Evolutionary conservation across 1,140 invertebrate genomes (phyloP).

Genomic region (Lasioglossum baleicum): DNA sequence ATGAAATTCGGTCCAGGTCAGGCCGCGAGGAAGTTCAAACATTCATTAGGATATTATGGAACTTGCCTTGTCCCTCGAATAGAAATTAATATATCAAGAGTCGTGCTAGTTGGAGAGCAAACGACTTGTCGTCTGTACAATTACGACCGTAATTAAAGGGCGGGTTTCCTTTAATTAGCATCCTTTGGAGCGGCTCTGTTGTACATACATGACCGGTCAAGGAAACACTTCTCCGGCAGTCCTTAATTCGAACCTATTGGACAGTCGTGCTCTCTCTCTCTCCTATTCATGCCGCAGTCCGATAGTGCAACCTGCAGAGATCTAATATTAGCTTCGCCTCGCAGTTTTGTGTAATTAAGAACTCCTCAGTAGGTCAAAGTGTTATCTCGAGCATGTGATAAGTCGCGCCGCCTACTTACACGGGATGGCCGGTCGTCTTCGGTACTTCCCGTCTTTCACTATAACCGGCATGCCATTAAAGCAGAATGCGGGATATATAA

Average conservation of each 20-base stretch:
- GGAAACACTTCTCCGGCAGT: neutral
- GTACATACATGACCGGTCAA: neutral
- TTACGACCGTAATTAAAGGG: neutral
- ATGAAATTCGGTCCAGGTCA: neutral
- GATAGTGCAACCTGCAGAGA: neutral
- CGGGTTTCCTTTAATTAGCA: conserved; percentile 7
- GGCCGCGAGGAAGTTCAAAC: neutral
- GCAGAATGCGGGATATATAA: too few species aligned
- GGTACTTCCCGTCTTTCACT: too few species aligned
- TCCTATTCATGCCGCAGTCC: neutral
- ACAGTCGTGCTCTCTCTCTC: neutral
- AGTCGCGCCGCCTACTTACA: neutral
- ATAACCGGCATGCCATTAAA: too few species aligned
- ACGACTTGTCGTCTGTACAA: neutral
- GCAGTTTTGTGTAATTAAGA: neutral
- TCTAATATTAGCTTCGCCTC: conserved; percentile 3
- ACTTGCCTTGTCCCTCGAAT: neutral
- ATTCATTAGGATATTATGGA: neutral
- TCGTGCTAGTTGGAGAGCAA: neutral
- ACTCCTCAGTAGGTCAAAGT: neutral
- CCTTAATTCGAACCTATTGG: neutral
- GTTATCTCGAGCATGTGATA: neutral
- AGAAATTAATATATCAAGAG: neutral
- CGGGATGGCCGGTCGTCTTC: too few species aligned
- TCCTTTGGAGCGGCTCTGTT: neutral